These are phyloP conservation scores for Rana temporaria DNA, from an alignment of 2,113 vertebrate genomes.

Conservation along the genomic window DNA sequence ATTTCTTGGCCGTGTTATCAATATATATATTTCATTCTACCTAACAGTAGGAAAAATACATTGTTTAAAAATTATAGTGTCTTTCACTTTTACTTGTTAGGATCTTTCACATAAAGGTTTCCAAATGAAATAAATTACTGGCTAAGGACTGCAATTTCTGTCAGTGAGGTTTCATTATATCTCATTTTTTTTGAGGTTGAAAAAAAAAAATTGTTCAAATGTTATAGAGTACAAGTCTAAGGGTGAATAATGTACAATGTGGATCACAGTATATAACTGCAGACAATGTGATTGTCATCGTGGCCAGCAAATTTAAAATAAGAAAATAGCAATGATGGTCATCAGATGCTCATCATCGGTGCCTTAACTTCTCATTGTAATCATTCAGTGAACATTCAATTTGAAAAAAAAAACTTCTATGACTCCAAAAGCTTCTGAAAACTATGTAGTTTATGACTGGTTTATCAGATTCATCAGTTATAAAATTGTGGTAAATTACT, in stretches of 20 bases:
- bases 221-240: background rate
- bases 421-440: too few relatives aligned
- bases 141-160: background rate
- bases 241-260: background rate
- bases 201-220: background rate
- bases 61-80: background rate
- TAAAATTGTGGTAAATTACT: too few relatives aligned
- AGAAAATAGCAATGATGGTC: background rate
- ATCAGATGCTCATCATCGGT: background rate
- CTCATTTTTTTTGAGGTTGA: background rate
- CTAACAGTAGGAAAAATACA: too few relatives aligned
- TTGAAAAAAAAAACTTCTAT: too few relatives aligned
- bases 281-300: background rate
- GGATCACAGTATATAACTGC: background rate
- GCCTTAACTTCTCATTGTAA: background rate
- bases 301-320: background rate
- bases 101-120: background rate
- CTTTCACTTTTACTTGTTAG: background rate
- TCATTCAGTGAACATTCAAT: background rate
- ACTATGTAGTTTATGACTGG: background rate
- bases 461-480: background rate
- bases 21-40: too few relatives aligned
- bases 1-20: too few relatives aligned
- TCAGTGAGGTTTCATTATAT: conserved; percentile 4
- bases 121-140: background rate